Conservation (phyloP, 2,113 vertebrate species). For the Chionomys nivalis region DNA sequence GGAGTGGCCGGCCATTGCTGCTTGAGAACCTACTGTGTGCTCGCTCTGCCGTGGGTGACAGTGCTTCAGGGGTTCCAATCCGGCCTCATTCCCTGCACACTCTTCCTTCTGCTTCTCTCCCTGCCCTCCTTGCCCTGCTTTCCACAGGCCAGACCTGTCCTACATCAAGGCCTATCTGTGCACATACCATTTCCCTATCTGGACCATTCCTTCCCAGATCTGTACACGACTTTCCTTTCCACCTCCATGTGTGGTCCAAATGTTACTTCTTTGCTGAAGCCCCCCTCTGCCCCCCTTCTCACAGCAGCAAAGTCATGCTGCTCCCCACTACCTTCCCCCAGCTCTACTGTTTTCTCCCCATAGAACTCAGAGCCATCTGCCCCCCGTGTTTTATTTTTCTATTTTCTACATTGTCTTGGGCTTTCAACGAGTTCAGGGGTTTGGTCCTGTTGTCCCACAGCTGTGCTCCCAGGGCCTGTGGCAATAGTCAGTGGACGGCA, state of each 20-base stretch:
- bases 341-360: not conserved
- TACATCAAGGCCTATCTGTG: not conserved
- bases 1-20: too few species aligned
- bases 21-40: not conserved
- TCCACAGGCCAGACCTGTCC: not conserved
- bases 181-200: not conserved
- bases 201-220: not conserved
- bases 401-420: not conserved
- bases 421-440: not conserved
- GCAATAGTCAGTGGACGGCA: not conserved
- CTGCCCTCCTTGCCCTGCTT: not conserved
- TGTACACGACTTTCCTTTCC: not conserved
- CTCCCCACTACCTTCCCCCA: too few species aligned
- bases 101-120: fast-evolving
- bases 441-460: not conserved
- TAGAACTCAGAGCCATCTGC: not conserved
- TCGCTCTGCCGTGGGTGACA: fast-evolving
- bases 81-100: not conserved
- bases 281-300: not conserved
- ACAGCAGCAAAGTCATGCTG: not conserved
- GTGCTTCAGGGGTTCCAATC: too few species aligned
- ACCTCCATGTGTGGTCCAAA: not conserved
- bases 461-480: not conserved
- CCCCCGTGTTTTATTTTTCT: not conserved
- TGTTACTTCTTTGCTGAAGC: not conserved